These are phyloP conservation scores for Gymnosoma rotundatum DNA, from an alignment of 2,888 invertebrate species.

Conservation along the genomic window DNA sequence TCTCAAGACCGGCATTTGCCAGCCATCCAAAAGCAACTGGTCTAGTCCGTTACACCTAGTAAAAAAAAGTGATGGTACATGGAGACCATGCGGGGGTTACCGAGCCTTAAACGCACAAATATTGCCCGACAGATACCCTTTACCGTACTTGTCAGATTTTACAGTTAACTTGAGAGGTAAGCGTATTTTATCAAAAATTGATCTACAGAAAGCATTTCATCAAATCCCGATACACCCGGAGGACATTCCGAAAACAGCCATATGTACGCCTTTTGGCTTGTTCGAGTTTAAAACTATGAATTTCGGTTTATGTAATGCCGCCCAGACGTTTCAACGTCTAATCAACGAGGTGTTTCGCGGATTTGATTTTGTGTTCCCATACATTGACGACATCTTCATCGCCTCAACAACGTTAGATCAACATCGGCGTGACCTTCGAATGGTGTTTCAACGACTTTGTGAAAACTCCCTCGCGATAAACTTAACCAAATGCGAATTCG, in stretches of 20 bases:
- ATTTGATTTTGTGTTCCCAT: no score
- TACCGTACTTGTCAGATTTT: constrained; percentile 31
- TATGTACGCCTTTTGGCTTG: constrained; percentile 29
- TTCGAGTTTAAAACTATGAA: no score
- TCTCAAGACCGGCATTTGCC: constrained; percentile 44
- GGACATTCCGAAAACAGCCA: constrained; percentile 8
- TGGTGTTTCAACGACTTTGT: constrained; percentile 4
- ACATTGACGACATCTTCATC: no score
- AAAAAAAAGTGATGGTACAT: constrained; percentile 42
- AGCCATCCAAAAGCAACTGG: constrained; percentile 46
- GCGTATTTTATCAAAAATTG: not conserved
- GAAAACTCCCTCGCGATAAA: constrained; percentile 43
- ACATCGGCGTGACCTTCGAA: not conserved
- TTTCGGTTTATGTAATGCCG: constrained; percentile 28
- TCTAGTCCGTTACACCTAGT: constrained; percentile 47
- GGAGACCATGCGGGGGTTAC: constrained; percentile 58
- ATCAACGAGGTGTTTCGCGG: constrained; percentile 18
- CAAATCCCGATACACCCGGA: not conserved
- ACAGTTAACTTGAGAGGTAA: constrained; percentile 25
- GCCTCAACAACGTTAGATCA: no score
- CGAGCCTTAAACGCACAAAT: not conserved
- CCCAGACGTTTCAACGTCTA: constrained; percentile 20
- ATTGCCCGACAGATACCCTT: constrained; percentile 20
- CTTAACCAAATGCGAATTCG: constrained; percentile 53
- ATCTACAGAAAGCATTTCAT: not conserved